A percentile compares a stretch with the other conserved stretches of the same genome.
phyloP scores from a whole-genome alignment of 2,888 invertebrate species.

The Apoderus coryli region DNA sequence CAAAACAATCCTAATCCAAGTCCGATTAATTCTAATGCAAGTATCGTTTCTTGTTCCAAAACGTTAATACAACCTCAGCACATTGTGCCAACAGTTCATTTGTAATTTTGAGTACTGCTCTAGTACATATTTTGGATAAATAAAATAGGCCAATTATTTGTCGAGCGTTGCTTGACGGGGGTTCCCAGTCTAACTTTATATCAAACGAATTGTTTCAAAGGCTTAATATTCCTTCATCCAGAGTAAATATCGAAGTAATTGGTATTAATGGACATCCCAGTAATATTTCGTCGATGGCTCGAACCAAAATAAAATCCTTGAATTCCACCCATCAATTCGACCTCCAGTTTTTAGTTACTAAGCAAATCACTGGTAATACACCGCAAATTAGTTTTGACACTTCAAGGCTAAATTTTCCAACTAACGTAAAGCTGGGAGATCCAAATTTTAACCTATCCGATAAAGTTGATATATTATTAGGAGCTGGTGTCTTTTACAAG shows the following conservation, averaged over 20 bases:
- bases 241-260: constrained; percentile 9
- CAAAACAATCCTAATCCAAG: too few species aligned
- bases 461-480: constrained; percentile 10
- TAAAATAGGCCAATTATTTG: too few species aligned
- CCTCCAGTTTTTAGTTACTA: constrained; percentile 9
- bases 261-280: constrained; percentile 9
- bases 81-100: too few species aligned
- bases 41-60: too few species aligned
- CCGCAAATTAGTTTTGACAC: constrained; percentile 8
- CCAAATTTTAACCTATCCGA: constrained; percentile 8
- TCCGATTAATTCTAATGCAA: too few species aligned
- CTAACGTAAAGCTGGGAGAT: constrained; percentile 11
- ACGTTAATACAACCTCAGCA: too few species aligned
- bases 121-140: not conserved
- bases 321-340: constrained; percentile 3
- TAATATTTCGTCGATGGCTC: constrained; percentile 5
- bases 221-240: constrained; percentile 4
- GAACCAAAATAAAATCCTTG: constrained; percentile 5
- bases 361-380: constrained; percentile 11
- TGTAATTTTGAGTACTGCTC: constrained; percentile 3
- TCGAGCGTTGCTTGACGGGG: constrained; percentile 7
- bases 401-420: constrained; percentile 8
- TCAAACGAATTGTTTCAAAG: constrained; percentile 3
- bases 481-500: constrained; percentile 11
- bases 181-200: constrained; percentile 12